Evolutionary conservation across 1,140 invertebrate genomes (phyloP).

Genomic region (Aphis gossypii): DNA sequence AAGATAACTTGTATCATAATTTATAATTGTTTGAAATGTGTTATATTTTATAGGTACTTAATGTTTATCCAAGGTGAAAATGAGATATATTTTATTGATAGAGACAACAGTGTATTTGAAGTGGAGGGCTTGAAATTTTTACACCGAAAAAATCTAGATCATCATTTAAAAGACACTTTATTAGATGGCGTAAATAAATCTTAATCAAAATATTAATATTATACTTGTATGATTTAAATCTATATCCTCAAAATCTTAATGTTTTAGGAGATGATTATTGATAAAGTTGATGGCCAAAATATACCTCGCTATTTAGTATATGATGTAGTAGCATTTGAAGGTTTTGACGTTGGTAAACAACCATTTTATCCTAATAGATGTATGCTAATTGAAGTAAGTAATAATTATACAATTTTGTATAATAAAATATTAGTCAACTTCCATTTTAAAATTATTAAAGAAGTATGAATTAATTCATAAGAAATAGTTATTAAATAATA

Average conservation of each 20-base stretch:
- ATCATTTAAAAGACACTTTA: conserved; percentile 82
- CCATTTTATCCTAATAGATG: conserved; percentile 80
- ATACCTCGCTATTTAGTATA: conserved; percentile 94
- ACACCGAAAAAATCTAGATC: conserved; percentile 73
- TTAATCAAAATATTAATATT: conserved; percentile 11
- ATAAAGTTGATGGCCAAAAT: conserved; percentile 74
- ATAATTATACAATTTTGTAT: not conserved
- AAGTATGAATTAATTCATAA: not conserved
- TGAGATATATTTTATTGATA: conserved; percentile 92
- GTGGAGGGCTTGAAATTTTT: conserved; percentile 83
- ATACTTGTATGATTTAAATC: not conserved
- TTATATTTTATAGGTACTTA: conserved; percentile 79
- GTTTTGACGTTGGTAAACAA: conserved; percentile 78
- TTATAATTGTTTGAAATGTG: conserved; percentile 56
- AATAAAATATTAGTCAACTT: not conserved
- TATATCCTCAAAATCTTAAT: conserved; percentile 19
- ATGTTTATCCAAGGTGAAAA: conserved; percentile 89
- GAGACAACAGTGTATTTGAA: conserved; percentile 94
- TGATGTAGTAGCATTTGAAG: conserved; percentile 89
- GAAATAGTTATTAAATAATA: not conserved
- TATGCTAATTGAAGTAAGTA: conserved; percentile 73
- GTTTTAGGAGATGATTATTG: conserved; percentile 91
- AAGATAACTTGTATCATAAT: not conserved
- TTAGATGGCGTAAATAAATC: conserved; percentile 83
- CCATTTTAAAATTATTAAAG: not conserved